Percentiles rank a stretch among this genome's conserved stretches.
These are phyloP conservation scores for Botia kubotai DNA, from an alignment of 2,797 vertebrate species.

Conservation along the genomic window DNA sequence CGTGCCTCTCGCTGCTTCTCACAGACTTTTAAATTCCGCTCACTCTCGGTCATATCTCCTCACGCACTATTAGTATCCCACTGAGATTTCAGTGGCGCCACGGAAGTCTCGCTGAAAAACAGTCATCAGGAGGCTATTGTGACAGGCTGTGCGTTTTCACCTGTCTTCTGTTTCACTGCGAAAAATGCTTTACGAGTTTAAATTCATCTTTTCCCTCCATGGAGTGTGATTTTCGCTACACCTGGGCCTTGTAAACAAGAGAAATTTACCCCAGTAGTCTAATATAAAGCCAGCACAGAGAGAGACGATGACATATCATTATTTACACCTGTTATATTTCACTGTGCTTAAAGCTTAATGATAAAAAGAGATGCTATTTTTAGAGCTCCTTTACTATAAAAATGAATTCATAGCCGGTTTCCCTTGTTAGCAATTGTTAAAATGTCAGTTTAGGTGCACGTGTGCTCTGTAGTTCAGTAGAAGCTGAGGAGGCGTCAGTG, in stretches of 20 bases:
- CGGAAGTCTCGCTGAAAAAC: constrained; percentile 41
- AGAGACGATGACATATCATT: constrained; percentile 30
- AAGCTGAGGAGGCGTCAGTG: constrained; percentile 24
- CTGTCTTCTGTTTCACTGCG: constrained; percentile 29
- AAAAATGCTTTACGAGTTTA: constrained; percentile 31
- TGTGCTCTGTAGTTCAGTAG: constrained; percentile 30
- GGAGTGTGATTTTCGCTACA: constrained; percentile 29
- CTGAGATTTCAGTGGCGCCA: background rate
- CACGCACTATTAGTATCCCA: constrained; percentile 2
- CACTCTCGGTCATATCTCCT: constrained; percentile 17
- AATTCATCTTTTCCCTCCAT: constrained; percentile 20
- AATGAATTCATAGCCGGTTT: constrained; percentile 17
- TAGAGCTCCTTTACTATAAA: constrained; percentile 31
- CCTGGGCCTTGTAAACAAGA: constrained; percentile 36
- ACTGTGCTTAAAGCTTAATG: constrained; percentile 12
- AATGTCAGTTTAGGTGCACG: constrained; percentile 27
- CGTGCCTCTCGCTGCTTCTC: background rate
- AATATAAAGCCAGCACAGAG: background rate
- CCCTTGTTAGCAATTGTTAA: constrained; percentile 14
- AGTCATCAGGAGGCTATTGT: constrained; percentile 53
- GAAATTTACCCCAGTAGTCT: constrained; percentile 36
- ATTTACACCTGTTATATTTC: constrained; percentile 16
- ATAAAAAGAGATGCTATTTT: constrained; percentile 17
- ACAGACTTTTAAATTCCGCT: background rate
- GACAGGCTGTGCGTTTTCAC: constrained; percentile 13